Evolutionary conservation across 2,797 vertebrate genomes (phyloP).

Genomic region (Iguana delicatissima): DNA sequence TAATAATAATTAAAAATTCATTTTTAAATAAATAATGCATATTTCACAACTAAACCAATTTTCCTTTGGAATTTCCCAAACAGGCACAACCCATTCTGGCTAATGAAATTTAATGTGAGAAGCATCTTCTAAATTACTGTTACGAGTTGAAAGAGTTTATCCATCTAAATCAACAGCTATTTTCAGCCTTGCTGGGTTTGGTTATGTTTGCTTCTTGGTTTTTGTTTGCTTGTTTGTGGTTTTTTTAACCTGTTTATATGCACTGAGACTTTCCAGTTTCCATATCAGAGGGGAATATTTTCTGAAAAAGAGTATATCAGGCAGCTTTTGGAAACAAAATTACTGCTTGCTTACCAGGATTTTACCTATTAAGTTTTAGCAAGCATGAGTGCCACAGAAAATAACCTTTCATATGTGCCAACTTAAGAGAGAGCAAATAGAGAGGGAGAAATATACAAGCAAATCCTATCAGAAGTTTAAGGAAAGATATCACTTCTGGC

Average conservation of each 20-base stretch:
- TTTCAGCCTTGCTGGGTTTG: neutral
- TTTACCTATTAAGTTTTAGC: slow-evolving; percentile 79
- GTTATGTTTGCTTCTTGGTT: too few relatives aligned
- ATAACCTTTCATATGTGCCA: slow-evolving; percentile 78
- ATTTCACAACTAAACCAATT: neutral
- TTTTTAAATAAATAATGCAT: neutral
- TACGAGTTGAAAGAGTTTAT: slow-evolving; percentile 34
- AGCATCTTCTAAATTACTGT: slow-evolving; percentile 47
- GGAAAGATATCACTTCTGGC: slow-evolving; percentile 68
- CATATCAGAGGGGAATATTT: slow-evolving; percentile 65
- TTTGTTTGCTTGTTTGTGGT: neutral
- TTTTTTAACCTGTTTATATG: slow-evolving; percentile 52
- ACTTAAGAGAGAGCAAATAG: slow-evolving; percentile 76
- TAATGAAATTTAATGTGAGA: slow-evolving; percentile 43
- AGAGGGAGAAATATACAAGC: slow-evolving; percentile 60
- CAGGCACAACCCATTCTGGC: neutral
- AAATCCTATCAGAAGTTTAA: slow-evolving; percentile 72
- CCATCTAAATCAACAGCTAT: neutral
- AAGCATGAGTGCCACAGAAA: slow-evolving; percentile 74
- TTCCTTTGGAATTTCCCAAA: neutral
- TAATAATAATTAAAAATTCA: neutral
- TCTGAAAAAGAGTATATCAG: neutral
- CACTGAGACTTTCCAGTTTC: slow-evolving; percentile 69
- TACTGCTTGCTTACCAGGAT: slow-evolving; percentile 77
- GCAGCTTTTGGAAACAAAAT: slow-evolving; percentile 71